Evolutionary conservation across 2,113 vertebrate genomes (phyloP), one percentile per base, ranked within the genome.

Genomic region (Chionodraco myersi): DNA sequence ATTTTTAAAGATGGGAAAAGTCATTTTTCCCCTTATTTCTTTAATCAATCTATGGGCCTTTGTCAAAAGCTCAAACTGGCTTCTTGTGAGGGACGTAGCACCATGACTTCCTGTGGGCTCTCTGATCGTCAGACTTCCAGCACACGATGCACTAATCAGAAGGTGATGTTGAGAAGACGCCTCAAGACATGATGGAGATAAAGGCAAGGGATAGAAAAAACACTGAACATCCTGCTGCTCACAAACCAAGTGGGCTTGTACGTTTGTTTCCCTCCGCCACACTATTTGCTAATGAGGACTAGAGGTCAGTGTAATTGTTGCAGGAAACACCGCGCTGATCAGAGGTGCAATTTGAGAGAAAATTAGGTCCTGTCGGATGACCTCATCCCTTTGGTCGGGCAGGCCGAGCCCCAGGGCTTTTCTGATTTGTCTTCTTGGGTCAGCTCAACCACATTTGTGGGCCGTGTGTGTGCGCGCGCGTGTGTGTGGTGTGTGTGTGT

Each of bases 341-440:
- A 94, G 92, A 93, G 84, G 92, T 92, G 91, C 90, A 92, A 93
- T 94, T 92, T 95, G 91, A 93, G 89, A 89, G 93, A 92, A 94
- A 95, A 94, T 93, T 77, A 92, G 91, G 87, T 91, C 93, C 87
- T 85, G 86, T 88, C 66, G 82, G 87, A 91, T 92, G 91, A 94
- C 93, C 92, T 94, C 92, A 93, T 93, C 91, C 13, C 85, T 88
- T 83, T 89, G 89, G 87, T 91, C 70, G 83, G 85, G 87, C 88
- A 82, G 79, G 85, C 87, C 68, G 85, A 87, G 90, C 85, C 91
- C 87, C 54, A 64, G 72, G 93, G 91, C 89, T 77, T 82, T 90
- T 84, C 90, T 92, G 91, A 92, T 90, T 92, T 87, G 90, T 94
- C 91, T 93, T 90, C 91, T 91, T 78, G 87, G 90, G 90, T 92